Conservation (phyloP, 1,140 invertebrate species). For the Octopus sinensis region DNA sequence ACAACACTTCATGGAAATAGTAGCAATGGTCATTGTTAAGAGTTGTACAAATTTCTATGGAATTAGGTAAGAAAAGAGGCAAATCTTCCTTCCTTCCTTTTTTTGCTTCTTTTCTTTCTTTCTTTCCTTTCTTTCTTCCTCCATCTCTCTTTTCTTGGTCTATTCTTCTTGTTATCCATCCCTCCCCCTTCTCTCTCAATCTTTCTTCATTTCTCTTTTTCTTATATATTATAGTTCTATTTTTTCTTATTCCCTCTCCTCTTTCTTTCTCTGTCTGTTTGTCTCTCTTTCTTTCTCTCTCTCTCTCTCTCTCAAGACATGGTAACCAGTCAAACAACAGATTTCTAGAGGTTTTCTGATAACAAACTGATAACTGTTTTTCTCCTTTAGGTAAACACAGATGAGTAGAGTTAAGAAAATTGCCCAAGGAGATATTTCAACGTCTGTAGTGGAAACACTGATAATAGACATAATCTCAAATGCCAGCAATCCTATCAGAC, state of each 20-base stretch:
- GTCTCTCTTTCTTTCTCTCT: not conserved
- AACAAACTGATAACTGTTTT: no score
- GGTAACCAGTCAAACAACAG: no score
- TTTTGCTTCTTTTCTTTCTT: not conserved
- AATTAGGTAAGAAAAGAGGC: no score
- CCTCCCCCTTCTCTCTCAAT: not conserved
- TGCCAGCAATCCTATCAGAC: not conserved
- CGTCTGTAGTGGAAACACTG: no score
- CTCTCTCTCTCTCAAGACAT: no score
- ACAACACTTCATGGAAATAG: no score
- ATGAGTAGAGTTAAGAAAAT: no score
- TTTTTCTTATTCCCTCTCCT: not conserved
- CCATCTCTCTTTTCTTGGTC: not conserved
- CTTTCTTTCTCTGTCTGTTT: not conserved
- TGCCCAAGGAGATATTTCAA: no score
- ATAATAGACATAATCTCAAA: not conserved
- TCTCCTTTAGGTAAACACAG: no score
- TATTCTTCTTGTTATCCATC: not conserved
- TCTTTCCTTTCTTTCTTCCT: not conserved
- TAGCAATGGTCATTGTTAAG: no score
- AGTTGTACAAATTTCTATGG: no score
- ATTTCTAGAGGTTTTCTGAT: no score
- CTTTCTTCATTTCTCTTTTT: constrained; percentile 6
- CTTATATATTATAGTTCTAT: not conserved
- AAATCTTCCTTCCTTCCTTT: not conserved